Percentiles rank a stretch among this genome's conserved stretches.
Evolutionary conservation across 2,888 invertebrate species (phyloP).

Genomic region (Sesia bembeciformis): DNA sequence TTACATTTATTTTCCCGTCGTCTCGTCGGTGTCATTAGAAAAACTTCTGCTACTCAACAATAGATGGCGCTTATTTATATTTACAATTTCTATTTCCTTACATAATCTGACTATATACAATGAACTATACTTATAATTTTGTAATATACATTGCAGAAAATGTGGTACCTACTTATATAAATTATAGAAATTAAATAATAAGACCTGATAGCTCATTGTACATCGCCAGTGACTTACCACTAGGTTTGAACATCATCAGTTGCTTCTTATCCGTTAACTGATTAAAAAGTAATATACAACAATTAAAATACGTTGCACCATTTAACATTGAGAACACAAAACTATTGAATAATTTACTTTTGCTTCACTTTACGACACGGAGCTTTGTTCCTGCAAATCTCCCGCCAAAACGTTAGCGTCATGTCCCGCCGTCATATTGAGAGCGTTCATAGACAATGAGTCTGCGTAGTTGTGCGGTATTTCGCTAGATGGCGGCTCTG

Average conservation of each 20-base stretch:
- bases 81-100: conserved; percentile 33
- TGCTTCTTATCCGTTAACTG: conserved; percentile 33
- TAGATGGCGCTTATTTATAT: conserved; percentile 64
- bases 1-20: conserved; percentile 42
- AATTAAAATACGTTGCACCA: conserved; percentile 3
- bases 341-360: background rate
- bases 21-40: conserved; percentile 15
- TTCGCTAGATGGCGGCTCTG: conserved; percentile 62
- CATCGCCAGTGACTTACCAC: conserved; percentile 34
- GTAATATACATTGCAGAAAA: conserved; percentile 5
- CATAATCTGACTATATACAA: conserved; percentile 38
- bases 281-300: conserved; percentile 3
- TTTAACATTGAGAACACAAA: conserved; percentile 6
- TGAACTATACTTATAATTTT: conserved; percentile 26
- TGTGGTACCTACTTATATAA: conserved; percentile 5
- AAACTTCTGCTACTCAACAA: conserved; percentile 48
- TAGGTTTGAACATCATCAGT: conserved; percentile 73
- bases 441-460: conserved; percentile 59
- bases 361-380: conserved; percentile 38
- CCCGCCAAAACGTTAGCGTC: conserved; percentile 58
- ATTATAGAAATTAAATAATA: conserved; percentile 17
- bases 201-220: conserved; percentile 31
- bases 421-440: conserved; percentile 72
- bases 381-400: conserved; percentile 51
- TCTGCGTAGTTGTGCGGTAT: conserved; percentile 67